Conservation (phyloP, 2,113 vertebrate genomes). For the Azemiops feae region DNA sequence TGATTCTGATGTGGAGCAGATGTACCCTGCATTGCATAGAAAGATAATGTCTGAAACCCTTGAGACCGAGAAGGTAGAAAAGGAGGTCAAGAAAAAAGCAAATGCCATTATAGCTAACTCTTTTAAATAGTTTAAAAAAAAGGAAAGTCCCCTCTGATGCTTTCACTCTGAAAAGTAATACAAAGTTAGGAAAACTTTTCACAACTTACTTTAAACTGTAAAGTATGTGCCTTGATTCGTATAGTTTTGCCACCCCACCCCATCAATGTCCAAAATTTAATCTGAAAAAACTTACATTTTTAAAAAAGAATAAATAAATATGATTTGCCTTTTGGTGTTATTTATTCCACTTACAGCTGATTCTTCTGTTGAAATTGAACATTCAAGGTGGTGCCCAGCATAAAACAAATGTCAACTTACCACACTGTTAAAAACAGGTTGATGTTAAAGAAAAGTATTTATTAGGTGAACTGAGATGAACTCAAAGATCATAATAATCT, state of each 20-base stretch:
- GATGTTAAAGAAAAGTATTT: not conserved
- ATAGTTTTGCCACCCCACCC: not conserved
- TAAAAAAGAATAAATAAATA: not conserved
- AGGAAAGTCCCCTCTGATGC: not conserved
- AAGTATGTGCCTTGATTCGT: not conserved
- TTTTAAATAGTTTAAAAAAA: constrained; percentile 17
- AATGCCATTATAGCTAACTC: not conserved
- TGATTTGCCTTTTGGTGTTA: not conserved
- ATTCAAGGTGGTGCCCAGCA: not conserved
- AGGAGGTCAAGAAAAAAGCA: rapidly evolving
- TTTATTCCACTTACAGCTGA: not conserved
- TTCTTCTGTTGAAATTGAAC: not conserved
- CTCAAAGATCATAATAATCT: not conserved
- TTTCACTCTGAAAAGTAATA: not conserved
- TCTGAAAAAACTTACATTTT: not conserved
- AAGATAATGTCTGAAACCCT: not conserved
- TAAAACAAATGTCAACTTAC: not conserved
- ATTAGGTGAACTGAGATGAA: not conserved
- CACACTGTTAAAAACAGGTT: not conserved
- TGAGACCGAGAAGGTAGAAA: constrained; percentile 8
- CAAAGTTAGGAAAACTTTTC: not conserved
- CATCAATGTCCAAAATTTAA: not conserved
- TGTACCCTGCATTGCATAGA: constrained; percentile 55
- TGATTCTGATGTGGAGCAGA: constrained; percentile 64
- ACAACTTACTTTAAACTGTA: not conserved